Evolutionary conservation across 1,140 invertebrate genomes (phyloP).

Genomic region (Ptiloglossa arizonensis): DNA sequence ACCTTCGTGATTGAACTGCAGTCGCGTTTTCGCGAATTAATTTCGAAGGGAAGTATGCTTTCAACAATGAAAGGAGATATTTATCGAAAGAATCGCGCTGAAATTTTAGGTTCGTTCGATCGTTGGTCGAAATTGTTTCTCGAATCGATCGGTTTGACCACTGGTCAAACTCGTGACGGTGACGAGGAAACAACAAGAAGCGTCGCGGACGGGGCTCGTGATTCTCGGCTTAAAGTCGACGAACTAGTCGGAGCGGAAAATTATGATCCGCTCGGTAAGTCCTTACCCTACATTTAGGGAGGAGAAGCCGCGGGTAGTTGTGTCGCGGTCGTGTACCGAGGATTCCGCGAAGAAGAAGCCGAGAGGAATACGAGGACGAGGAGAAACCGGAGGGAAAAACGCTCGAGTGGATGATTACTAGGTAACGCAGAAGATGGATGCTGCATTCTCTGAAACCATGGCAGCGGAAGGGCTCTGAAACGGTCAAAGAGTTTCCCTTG

Average conservation of each 20-base stretch:
- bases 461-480: background rate
- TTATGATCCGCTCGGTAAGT: conserved; percentile 57
- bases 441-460: background rate
- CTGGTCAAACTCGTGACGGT: no score
- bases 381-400: background rate
- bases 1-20: no score
- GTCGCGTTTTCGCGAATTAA: no score
- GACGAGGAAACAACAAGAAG: background rate
- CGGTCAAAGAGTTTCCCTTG: conserved; percentile 12
- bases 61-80: no score
- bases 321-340: conserved; percentile 37
- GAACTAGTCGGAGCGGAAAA: conserved; percentile 46
- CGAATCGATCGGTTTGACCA: no score
- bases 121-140: no score
- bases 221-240: conserved; percentile 17
- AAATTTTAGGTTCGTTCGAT: no score
- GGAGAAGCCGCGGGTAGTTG: conserved; percentile 45
- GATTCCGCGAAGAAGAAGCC: background rate
- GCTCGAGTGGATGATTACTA: background rate
- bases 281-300: conserved; percentile 33
- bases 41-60: no score
- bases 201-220: no score
- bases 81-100: no score
- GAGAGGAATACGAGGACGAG: no score
- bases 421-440: background rate